Percentiles rank a stretch among this genome's conserved stretches.
These are phyloP conservation scores for Ophioderma brevispina DNA, from an alignment of 35 echinoderm and acorn worm genomes.

Conservation along the genomic window DNA sequence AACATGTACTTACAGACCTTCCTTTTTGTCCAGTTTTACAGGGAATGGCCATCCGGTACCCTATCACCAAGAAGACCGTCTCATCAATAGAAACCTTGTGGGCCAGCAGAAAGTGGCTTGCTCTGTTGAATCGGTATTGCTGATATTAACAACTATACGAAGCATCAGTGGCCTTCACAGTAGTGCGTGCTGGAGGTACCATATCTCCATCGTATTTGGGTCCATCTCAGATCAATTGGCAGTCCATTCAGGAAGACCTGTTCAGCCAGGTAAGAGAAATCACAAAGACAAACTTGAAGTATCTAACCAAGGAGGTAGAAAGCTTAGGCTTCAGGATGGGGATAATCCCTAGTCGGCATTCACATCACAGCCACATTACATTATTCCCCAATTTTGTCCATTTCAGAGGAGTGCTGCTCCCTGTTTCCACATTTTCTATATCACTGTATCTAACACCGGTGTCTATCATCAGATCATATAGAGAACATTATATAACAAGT, in stretches of 20 bases:
- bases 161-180: slow-evolving; percentile 81
- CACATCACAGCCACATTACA: too few species aligned
- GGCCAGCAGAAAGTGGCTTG: slow-evolving; percentile 70
- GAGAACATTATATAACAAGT: too few species aligned
- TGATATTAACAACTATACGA: slow-evolving; percentile 29
- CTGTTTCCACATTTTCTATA: too few species aligned
- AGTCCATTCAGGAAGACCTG: slow-evolving; percentile 82
- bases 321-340: too few species aligned
- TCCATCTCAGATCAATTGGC: slow-evolving; percentile 55
- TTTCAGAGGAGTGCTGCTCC: too few species aligned
- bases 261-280: slow-evolving; percentile 69
- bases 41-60: slow-evolving; percentile 72
- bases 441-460: too few species aligned
- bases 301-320: too few species aligned
- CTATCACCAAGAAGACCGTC: slow-evolving; percentile 50
- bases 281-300: too few species aligned
- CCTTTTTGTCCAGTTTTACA: slow-evolving; percentile 73
- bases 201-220: slow-evolving; percentile 45
- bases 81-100: slow-evolving; percentile 54
- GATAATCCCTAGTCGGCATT: too few species aligned
- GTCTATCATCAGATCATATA: too few species aligned
- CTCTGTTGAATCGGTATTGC: slow-evolving; percentile 65
- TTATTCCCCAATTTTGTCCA: too few species aligned
- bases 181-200: slow-evolving; percentile 70
- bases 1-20: neutral